Evolutionary conservation across 2,888 invertebrate species (phyloP).

Genomic region (Habroteleia sp.): DNA sequence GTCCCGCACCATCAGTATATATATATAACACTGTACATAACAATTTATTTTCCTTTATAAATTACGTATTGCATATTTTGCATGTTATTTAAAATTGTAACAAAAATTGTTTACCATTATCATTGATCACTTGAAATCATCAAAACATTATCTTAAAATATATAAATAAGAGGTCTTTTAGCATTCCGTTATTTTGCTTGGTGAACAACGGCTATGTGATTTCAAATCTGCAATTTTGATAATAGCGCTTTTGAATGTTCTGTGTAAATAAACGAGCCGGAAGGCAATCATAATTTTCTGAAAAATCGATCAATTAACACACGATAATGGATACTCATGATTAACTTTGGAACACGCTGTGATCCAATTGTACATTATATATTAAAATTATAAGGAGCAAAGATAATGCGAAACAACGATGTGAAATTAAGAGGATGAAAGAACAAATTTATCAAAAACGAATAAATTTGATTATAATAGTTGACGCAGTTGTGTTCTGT

Average conservation of each 20-base stretch:
- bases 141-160: too few species aligned
- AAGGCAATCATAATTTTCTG: background rate
- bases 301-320: constrained; percentile 18
- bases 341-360: background rate
- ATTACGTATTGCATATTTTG: too few species aligned
- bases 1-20: too few species aligned
- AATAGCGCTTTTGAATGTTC: constrained; percentile 37
- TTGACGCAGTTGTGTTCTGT: constrained; percentile 22
- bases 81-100: too few species aligned
- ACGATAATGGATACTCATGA: constrained; percentile 4
- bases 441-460: constrained; percentile 16
- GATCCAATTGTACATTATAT: constrained; percentile 24
- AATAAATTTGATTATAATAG: constrained; percentile 46
- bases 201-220: background rate
- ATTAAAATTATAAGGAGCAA: constrained; percentile 19
- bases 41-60: too few species aligned
- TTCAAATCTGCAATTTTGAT: constrained; percentile 16
- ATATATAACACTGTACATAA: too few species aligned
- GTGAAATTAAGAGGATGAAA: constrained; percentile 7
- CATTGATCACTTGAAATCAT: too few species aligned
- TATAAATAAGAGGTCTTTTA: too few species aligned
- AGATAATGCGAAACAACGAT: background rate
- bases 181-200: constrained; percentile 34
- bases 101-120: too few species aligned
- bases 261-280: constrained; percentile 30